Percentiles rank a stretch among this genome's conserved stretches.
These are phyloP conservation scores for Chesias legatella DNA, from an alignment of 2,888 invertebrate species.

Conservation along the genomic window DNA sequence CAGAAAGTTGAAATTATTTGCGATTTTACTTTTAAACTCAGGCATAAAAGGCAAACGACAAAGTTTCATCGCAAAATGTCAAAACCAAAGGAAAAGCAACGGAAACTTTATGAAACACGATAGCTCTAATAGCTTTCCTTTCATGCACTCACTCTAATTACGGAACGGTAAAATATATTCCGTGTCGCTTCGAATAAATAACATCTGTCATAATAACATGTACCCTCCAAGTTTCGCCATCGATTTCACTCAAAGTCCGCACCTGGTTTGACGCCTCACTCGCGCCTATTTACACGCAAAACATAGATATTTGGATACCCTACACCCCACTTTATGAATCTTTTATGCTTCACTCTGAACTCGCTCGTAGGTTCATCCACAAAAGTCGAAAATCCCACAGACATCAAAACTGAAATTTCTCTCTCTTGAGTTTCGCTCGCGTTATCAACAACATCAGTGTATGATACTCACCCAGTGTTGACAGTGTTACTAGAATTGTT, in stretches of 20 bases:
- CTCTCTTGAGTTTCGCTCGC: conserved; percentile 57
- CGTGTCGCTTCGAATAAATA: conserved; percentile 59
- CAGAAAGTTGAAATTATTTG: too few relatives aligned
- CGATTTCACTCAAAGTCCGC: conserved; percentile 64
- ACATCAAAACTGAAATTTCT: conserved; percentile 40
- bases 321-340: conserved; percentile 55
- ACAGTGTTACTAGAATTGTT: conserved; percentile 69
- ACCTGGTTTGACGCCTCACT: conserved; percentile 75
- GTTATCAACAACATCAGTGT: conserved; percentile 68
- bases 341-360: conserved; percentile 33
- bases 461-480: conserved; percentile 66
- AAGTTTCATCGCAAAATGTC: conserved; percentile 18
- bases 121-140: conserved; percentile 46
- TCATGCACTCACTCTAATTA: conserved; percentile 48
- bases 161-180: conserved; percentile 45
- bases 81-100: conserved; percentile 15
- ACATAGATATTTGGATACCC: conserved; percentile 72
- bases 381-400: conserved; percentile 40
- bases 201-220: conserved; percentile 74
- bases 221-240: conserved; percentile 64
- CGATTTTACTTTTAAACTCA: background rate
- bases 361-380: conserved; percentile 31
- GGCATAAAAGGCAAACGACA: conserved; percentile 1
- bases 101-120: conserved; percentile 41
- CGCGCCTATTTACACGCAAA: conserved; percentile 74